Conservation (phyloP, 2,113 vertebrate species). For the Agapornis roseicollis region DNA sequence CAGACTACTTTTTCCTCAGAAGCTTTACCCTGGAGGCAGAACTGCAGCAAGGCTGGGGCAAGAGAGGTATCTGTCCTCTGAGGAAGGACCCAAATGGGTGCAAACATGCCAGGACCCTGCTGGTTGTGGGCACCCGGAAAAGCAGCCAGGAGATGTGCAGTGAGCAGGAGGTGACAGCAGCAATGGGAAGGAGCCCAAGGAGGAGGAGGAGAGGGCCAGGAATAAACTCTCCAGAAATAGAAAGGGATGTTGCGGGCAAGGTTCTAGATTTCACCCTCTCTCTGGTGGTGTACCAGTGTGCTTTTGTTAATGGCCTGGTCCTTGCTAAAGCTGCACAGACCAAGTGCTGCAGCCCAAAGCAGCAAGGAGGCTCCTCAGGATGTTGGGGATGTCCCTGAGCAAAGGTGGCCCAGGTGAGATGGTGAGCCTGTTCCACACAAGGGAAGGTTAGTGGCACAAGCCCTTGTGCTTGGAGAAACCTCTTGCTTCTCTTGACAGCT, state of each 20-base stretch:
- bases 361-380: background rate
- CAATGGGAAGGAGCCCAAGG: background rate
- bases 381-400: no score
- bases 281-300: rapidly evolving
- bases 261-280: background rate
- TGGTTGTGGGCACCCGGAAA: background rate
- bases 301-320: rapidly evolving
- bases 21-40: background rate
- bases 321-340: background rate
- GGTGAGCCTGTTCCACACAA: rapidly evolving
- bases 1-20: background rate
- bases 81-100: background rate
- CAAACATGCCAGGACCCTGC: background rate
- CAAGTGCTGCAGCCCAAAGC: background rate
- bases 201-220: background rate
- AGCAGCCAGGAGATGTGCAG: background rate
- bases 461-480: background rate
- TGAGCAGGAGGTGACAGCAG: background rate
- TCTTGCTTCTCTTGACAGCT: background rate
- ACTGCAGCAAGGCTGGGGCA: background rate
- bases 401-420: background rate
- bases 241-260: background rate
- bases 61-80: background rate
- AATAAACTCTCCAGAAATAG: background rate
- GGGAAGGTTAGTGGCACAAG: background rate